Evolutionary conservation across 2,113 vertebrate genomes (phyloP).

Genomic region (Eolophus roseicapilla): DNA sequence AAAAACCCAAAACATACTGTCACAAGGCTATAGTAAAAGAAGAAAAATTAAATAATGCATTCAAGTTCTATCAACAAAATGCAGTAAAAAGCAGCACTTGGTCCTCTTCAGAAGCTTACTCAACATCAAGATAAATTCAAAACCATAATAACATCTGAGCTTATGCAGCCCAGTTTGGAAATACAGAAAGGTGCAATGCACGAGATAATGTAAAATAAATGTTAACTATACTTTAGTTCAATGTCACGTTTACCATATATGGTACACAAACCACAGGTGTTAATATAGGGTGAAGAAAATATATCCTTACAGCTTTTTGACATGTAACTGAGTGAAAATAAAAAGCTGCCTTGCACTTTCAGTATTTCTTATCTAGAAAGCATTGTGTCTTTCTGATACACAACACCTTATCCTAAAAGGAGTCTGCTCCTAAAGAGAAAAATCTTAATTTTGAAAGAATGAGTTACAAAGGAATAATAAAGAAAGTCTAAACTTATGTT

Average conservation of each 20-base stretch:
- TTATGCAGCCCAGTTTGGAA: neutral
- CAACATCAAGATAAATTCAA: neutral
- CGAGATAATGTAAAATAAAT: neutral
- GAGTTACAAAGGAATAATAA: neutral
- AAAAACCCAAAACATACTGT: neutral
- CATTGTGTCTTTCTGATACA: neutral
- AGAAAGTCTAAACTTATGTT: neutral
- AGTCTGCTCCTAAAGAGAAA: neutral
- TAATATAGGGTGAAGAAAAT: neutral
- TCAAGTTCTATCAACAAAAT: neutral
- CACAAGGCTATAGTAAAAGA: neutral
- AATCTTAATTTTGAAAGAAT: neutral
- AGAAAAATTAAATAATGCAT: neutral
- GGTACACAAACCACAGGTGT: neutral
- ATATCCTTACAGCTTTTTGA: neutral
- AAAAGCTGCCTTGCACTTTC: neutral
- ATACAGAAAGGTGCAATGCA: neutral
- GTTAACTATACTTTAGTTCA: neutral
- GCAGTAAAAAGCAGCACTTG: neutral
- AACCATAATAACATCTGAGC: neutral
- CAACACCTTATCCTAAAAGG: neutral
- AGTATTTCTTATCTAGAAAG: neutral
- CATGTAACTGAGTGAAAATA: neutral
- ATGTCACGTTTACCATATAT: neutral
- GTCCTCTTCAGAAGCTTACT: neutral